Percentiles rank a stretch among this genome's conserved stretches.
Evolutionary conservation across 2,113 vertebrate genomes (phyloP).

Genomic region (Salvelinus fontinalis): DNA sequence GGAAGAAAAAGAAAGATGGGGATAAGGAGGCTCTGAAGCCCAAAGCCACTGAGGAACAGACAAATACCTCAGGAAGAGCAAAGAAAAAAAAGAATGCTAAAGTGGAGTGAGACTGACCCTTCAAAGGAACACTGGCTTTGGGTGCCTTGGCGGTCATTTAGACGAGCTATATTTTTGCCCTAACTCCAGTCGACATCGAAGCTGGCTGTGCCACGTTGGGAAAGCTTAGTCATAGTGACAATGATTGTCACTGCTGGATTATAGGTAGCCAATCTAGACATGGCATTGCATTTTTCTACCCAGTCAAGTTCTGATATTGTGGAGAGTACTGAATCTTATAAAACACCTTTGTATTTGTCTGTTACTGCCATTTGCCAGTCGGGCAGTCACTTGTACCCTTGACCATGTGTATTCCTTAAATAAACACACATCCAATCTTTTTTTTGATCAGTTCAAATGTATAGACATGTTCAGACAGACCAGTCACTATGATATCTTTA

Average conservation of each 20-base stretch:
- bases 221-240: not conserved
- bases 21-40: not conserved
- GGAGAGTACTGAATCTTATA: too few relatives aligned
- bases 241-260: not conserved
- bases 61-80: constrained; percentile 19
- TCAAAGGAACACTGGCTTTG: not conserved
- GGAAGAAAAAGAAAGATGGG: constrained; percentile 20
- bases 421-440: too few relatives aligned
- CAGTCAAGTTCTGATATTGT: not conserved
- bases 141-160: not conserved
- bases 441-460: too few relatives aligned
- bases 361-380: not conserved
- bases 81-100: constrained; percentile 36
- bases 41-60: not conserved
- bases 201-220: too few relatives aligned
- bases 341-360: too few relatives aligned
- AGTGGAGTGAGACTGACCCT: constrained; percentile 4
- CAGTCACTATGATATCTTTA: not conserved
- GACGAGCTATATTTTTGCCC: not conserved
- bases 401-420: not conserved
- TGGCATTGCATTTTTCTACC: not conserved
- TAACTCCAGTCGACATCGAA: too few relatives aligned
- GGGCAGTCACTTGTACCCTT: too few relatives aligned
- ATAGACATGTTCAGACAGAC: too few relatives aligned
- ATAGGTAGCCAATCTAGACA: too few relatives aligned